Evolutionary conservation across 2,113 vertebrate genomes (phyloP).

Genomic region (Lophochroa leadbeateri): DNA sequence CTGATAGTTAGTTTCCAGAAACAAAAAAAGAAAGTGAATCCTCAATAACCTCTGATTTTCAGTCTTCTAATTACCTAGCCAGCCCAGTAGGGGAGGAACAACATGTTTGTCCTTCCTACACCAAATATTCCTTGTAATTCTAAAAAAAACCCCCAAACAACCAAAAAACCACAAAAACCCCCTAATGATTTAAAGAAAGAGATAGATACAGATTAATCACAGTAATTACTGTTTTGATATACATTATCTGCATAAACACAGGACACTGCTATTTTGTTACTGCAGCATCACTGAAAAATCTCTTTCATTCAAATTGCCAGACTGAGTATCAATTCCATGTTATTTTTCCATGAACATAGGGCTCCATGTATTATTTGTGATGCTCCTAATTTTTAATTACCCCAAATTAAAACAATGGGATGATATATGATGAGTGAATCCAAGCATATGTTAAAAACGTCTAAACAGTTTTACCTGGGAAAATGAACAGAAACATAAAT

Average conservation of each 20-base stretch:
- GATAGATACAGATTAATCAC: background rate
- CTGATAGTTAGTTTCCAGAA: background rate
- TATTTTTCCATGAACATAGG: constrained; percentile 18
- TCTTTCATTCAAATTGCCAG: background rate
- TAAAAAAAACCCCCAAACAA: background rate
- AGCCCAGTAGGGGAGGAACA: constrained; percentile 14
- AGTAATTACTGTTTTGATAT: constrained; percentile 25
- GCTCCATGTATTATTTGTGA: constrained; percentile 63
- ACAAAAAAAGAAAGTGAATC: background rate
- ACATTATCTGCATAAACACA: background rate
- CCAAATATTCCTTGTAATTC: background rate
- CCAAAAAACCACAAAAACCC: background rate
- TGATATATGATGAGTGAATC: constrained; percentile 47
- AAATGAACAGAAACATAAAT: constrained; percentile 72
- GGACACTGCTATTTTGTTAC: background rate
- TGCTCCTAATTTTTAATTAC: constrained; percentile 69
- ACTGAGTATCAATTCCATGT: background rate
- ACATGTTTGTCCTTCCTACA: constrained; percentile 36
- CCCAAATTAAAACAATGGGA: constrained; percentile 37
- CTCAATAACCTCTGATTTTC: constrained; percentile 19
- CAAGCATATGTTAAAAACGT: constrained; percentile 37
- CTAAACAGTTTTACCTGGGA: constrained; percentile 68
- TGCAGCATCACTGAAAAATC: background rate
- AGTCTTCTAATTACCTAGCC: background rate
- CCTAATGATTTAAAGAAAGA: background rate